Evolutionary conservation across 2,888 invertebrate species (phyloP).

Genomic region (Platycheirus albimanus): DNA sequence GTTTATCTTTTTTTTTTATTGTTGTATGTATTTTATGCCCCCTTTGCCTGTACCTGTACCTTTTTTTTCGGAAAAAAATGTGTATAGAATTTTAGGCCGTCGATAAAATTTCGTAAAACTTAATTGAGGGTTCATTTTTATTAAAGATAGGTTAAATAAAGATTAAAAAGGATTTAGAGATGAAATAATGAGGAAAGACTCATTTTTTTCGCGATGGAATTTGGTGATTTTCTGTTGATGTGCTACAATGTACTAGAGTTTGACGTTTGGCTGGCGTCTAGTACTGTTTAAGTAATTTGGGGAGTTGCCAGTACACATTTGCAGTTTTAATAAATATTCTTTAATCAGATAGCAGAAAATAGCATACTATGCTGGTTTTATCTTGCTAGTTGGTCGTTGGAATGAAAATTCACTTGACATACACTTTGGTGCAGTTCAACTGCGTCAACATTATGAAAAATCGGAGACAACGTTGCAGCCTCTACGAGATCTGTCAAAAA

Average conservation of each 20-base stretch:
- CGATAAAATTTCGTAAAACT: background rate
- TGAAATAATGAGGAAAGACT: slow-evolving; percentile 13
- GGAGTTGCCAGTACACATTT: slow-evolving; percentile 12
- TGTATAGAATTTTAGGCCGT: background rate
- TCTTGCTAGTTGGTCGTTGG: too few relatives aligned
- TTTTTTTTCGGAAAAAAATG: slow-evolving; percentile 4
- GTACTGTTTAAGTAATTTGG: slow-evolving; percentile 14
- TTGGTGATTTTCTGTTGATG: slow-evolving; percentile 35
- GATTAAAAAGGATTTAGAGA: background rate
- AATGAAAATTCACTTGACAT: too few relatives aligned
- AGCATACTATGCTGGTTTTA: too few relatives aligned
- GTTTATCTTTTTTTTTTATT: slow-evolving; percentile 33
- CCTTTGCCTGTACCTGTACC: slow-evolving; percentile 18
- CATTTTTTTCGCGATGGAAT: slow-evolving; percentile 2
- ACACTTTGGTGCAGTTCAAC: too few relatives aligned
- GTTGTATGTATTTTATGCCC: slow-evolving; percentile 34
- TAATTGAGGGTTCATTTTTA: background rate
- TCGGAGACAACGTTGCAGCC: too few relatives aligned
- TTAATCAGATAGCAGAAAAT: too few relatives aligned
- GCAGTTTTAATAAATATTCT: too few relatives aligned
- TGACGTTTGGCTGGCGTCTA: slow-evolving; percentile 36
- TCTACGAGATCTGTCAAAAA: too few relatives aligned
- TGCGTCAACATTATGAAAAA: too few relatives aligned
- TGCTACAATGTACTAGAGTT: slow-evolving; percentile 24
- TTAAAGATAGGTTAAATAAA: background rate